Evolutionary conservation across 1,140 invertebrate species (phyloP).

Genomic region (Homalodisca vitripennis): DNA sequence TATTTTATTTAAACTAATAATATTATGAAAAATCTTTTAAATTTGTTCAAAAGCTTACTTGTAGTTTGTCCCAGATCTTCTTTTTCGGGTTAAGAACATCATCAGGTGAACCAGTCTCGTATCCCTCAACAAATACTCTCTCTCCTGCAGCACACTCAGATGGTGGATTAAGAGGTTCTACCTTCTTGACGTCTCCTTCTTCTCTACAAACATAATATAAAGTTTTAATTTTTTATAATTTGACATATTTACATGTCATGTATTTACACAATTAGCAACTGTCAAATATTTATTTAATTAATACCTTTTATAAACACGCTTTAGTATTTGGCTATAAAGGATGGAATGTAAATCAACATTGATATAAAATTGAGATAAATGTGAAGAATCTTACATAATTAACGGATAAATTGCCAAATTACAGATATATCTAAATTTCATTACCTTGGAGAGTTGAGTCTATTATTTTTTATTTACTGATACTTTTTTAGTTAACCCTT

Average conservation of each 20-base stretch:
- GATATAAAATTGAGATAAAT: no score
- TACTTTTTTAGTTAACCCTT: no score
- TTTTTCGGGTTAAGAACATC: slow-evolving; percentile 94
- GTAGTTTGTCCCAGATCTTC: slow-evolving; percentile 94
- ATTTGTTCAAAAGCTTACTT: slow-evolving; percentile 52
- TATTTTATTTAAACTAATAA: no score
- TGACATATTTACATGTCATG: background rate
- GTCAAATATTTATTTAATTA: background rate
- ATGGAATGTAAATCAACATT: no score
- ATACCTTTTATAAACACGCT: background rate
- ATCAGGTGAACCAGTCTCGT: slow-evolving; percentile 76
- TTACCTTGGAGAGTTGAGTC: no score
- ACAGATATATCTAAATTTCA: no score
- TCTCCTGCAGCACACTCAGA: slow-evolving; percentile 73
- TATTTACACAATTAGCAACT: background rate
- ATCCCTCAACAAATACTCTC: slow-evolving; percentile 76
- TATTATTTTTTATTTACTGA: no score
- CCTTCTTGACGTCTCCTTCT: slow-evolving; percentile 60
- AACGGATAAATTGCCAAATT: no score
- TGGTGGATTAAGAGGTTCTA: slow-evolving; percentile 83
- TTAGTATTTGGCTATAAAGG: no score
- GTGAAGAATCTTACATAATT: no score
- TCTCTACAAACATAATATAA: slow-evolving; percentile 53
- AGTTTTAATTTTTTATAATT: slow-evolving; percentile 3
- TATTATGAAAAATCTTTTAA: no score